Percentiles rank a stretch among this genome's conserved stretches.
phyloP scores from a whole-genome alignment of 2,113 vertebrate species.

The Burhinus bistriatus region DNA sequence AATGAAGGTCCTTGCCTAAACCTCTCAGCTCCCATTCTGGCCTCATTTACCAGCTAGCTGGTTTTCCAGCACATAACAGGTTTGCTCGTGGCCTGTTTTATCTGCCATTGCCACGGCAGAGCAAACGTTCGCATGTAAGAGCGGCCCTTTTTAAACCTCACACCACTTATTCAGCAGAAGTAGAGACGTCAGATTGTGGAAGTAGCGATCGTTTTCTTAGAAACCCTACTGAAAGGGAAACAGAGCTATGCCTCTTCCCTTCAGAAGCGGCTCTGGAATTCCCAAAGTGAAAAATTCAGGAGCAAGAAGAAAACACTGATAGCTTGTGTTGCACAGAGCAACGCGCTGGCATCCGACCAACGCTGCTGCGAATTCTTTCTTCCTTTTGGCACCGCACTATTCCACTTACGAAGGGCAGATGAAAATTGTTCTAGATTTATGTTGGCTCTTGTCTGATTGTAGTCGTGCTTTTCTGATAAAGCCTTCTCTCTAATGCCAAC shows the following conservation, averaged over 20 bases:
- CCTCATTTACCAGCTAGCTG: neutral
- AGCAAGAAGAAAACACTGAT: neutral
- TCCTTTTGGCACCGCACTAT: neutral
- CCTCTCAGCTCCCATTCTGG: neutral
- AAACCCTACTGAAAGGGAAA: constrained; percentile 7
- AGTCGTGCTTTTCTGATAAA: neutral
- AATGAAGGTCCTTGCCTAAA: neutral
- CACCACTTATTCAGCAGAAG: neutral
- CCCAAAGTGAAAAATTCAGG: constrained; percentile 20
- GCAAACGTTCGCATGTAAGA: neutral
- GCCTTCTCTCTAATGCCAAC: neutral
- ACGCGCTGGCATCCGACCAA: neutral
- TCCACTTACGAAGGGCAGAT: neutral
- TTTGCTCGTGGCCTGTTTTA: neutral
- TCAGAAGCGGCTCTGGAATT: neutral
- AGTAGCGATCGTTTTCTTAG: neutral
- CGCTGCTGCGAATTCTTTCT: neutral
- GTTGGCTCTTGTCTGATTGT: neutral
- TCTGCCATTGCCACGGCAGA: neutral
- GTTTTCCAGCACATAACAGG: neutral
- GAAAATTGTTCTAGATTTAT: constrained; percentile 15
- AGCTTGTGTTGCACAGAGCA: constrained; percentile 9
- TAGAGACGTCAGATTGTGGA: neutral
- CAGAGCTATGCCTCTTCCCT: neutral
- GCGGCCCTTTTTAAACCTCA: neutral